Conservation (phyloP, 2,113 vertebrate genomes). For the Telmatochromis sp. region DNA sequence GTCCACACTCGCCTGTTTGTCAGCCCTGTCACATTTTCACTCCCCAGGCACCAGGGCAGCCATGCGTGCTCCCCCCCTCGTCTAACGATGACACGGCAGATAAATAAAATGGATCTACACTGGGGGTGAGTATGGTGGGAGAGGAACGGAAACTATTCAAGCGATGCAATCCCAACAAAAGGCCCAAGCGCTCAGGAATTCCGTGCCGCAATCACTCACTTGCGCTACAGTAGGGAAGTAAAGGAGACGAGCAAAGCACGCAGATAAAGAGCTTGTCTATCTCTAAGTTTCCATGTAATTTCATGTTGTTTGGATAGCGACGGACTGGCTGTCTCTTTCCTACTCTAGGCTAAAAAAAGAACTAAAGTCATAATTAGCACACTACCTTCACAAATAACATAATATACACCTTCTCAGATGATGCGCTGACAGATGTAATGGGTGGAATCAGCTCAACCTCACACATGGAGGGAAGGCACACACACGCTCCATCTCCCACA, state of each 20-base stretch:
- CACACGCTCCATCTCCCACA: not conserved
- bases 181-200: slow-evolving; percentile 56
- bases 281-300: slow-evolving; percentile 64
- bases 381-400: slow-evolving; percentile 22
- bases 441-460: slow-evolving; percentile 6
- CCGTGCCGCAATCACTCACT: slow-evolving; percentile 58
- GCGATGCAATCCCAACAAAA: slow-evolving; percentile 66
- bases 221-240: slow-evolving; percentile 2
- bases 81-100: slow-evolving; percentile 39
- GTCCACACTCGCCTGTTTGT: slow-evolving; percentile 45
- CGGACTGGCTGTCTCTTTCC: slow-evolving; percentile 24
- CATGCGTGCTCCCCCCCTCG: slow-evolving; percentile 27
- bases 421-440: slow-evolving; percentile 43
- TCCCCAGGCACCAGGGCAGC: slow-evolving; percentile 36
- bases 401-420: slow-evolving; percentile 47
- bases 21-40: slow-evolving; percentile 40
- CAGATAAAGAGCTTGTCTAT: slow-evolving; percentile 31
- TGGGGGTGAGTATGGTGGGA: not conserved
- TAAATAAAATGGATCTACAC: slow-evolving; percentile 48
- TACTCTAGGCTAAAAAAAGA: slow-evolving; percentile 2
- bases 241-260: not conserved
- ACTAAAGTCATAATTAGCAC: slow-evolving; percentile 42
- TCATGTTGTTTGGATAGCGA: slow-evolving; percentile 54
- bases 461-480: not conserved
- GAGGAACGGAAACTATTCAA: slow-evolving; percentile 58